Evolutionary conservation across 2,797 vertebrate genomes (phyloP).

Genomic region (Spea hammondii): DNA sequence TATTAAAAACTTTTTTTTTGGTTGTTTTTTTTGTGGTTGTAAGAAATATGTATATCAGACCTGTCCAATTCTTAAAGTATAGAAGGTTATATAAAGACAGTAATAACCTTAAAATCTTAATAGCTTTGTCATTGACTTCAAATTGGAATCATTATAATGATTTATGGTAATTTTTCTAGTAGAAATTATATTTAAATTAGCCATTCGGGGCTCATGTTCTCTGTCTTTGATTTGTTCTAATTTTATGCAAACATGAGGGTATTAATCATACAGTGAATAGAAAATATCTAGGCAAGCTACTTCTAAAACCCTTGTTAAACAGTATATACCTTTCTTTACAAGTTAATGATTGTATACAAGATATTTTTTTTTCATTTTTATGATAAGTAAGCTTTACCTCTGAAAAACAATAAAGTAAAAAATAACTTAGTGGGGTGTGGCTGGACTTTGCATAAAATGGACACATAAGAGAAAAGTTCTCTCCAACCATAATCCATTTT

Average conservation of each 20-base stretch:
- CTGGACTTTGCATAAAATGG: too few species aligned
- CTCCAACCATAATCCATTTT: too few species aligned
- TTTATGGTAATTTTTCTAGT: conserved; percentile 51
- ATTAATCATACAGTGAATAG: conserved; percentile 49
- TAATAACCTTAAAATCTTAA: conserved; percentile 52
- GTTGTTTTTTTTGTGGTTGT: conserved; percentile 23
- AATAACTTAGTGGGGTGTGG: too few species aligned
- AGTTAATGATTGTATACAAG: background rate
- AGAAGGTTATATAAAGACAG: conserved; percentile 47
- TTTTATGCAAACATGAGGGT: conserved; percentile 45
- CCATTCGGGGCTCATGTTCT: conserved; percentile 50
- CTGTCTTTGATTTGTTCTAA: conserved; percentile 48
- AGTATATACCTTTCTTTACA: background rate
- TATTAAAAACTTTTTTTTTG: background rate
- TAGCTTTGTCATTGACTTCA: conserved; percentile 52
- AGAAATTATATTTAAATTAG: conserved; percentile 52
- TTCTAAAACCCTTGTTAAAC: conserved; percentile 11
- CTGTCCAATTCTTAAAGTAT: conserved; percentile 35
- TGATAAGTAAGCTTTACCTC: too few species aligned
- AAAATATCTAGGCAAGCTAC: conserved; percentile 33
- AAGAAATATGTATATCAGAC: conserved; percentile 34
- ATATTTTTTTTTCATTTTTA: background rate
- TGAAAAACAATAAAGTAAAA: too few species aligned
- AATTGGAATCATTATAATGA: conserved; percentile 51
- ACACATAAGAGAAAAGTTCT: too few species aligned